Evolutionary conservation across 2,888 invertebrate species (phyloP), one percentile per base, ranked within the genome.

Genomic region (Tenodera sinensis): DNA sequence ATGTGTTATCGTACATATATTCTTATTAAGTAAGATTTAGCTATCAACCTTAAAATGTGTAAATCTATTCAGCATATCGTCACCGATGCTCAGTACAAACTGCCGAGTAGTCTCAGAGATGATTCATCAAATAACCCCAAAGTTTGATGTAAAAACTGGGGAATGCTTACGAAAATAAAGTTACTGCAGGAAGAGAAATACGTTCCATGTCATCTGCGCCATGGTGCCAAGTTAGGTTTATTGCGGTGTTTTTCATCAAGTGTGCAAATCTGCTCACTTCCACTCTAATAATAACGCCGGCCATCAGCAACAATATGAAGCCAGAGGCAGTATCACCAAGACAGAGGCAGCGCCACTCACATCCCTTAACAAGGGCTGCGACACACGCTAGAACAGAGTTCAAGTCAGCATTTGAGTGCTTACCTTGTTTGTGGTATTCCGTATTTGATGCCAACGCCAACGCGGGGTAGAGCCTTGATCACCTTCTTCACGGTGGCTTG

Each of bases 381-480:
- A 15, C 3, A 20, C 9, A 14, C 4, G 30, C 30, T 30, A 30
- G 30, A 3, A 3, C 4, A 30, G 30, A 30, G 30, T 30, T 30
- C 54, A 12, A 3, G 15, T 47, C 47, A 47, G 12, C 47, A 54
- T 54, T 15, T 15, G 54, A 20, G 71, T 83, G 91, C 95, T 94
- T 93, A 97, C 97, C 97, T 97, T 91, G 98, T 98, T 95, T 99
- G 99, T 88, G 98, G 98, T 92, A 99, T 98, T 92, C 99, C 99
- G 93, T 99, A 99, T 94, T 99, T 99, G 94, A 99, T 98, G 92
- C 99, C 99, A 87, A 99, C 99, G 15, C 99, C 99, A 91, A 99
- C 99, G 90, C 98, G 95, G 0, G 99, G 99, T 92, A 99, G 95
- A 3, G 98, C 98, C 94, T 98, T 98, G 94, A 99, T 98, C 92